phyloP scores from a whole-genome alignment of 2,797 vertebrate genomes.

The Crocodylus rhombifer region DNA sequence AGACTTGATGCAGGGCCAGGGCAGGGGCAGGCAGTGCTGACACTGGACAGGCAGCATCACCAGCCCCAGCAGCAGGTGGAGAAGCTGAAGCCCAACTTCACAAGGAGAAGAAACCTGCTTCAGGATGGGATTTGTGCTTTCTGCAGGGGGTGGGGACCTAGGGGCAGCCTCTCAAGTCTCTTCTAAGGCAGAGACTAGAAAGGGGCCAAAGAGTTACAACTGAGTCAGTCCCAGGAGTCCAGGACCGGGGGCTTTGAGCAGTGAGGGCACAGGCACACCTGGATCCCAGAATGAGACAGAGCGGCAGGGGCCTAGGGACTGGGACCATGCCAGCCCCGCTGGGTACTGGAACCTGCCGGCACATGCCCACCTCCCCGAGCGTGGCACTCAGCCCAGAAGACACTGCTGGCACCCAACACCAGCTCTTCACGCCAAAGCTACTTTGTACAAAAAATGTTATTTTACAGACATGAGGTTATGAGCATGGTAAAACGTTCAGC shows the following conservation, averaged over 20 bases:
- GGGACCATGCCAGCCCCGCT: fast-evolving
- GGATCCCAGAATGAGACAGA: neutral
- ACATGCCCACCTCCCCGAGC: too few relatives aligned
- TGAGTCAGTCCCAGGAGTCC: neutral
- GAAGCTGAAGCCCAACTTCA: neutral
- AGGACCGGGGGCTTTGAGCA: neutral
- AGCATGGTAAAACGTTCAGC: too few relatives aligned
- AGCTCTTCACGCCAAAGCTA: too few relatives aligned
- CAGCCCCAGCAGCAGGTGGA: neutral
- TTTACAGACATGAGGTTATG: too few relatives aligned
- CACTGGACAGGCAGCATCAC: neutral
- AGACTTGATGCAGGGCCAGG: neutral
- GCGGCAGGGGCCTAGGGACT: neutral
- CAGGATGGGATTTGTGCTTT: neutral
- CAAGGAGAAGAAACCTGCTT: neutral
- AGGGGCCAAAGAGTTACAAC: neutral
- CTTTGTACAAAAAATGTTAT: too few relatives aligned
- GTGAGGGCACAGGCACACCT: too few relatives aligned
- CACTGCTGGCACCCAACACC: too few relatives aligned
- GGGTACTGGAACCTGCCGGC: too few relatives aligned
- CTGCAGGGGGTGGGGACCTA: neutral
- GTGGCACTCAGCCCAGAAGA: too few relatives aligned
- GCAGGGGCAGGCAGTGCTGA: too few relatives aligned
- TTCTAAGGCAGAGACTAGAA: neutral
- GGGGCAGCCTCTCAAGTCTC: neutral